Base-by-base conservation (phyloP, 1,140 invertebrate genomes). In the Polypedilum pembai region DNA sequence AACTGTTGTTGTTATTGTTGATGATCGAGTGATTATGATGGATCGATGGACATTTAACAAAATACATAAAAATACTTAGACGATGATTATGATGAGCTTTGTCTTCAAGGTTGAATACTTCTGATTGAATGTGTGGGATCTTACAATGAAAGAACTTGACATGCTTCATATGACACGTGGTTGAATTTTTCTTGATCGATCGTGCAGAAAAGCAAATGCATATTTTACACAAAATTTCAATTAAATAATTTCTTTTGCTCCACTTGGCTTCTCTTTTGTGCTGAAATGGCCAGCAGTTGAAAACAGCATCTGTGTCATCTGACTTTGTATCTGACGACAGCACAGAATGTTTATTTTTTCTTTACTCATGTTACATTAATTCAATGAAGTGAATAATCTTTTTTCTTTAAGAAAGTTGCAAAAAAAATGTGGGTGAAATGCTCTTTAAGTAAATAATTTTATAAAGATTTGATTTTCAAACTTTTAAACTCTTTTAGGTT, bases 361-460 rank as follows among this genome's bases (percentile, higher is more conserved):
- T 33, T 21, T 69, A 18, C 65, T 69, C 65, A 69, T 69, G 65
- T 69, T 69, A 69, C 65, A 69, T 69, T 69, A 56, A 56, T n/a
- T 69, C 65, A 69, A 20, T 69, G 65, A 69, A 69, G 18, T 21
- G 10, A 69, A 69, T 69, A 69, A 69, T 69, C 17, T 69, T 17
- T 4, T 12, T 12, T 56, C 45, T 56, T 56, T 15, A 56, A 56
- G 24, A 33, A 5, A 33, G 5, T 33, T 33, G 24, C 5, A 5
- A 33, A 33, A 33, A 33, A 33, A 3, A 33, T 33, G 24, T 33
- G 24, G 24, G 24, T 33, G 24, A 33, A 33, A 3, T 33, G 24
- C n/a, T n/a, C n/a, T n/a, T n/a, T n/a, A n/a, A n/a, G n/a, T n/a
- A n/a, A n/a, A n/a, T n/a, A n/a, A n/a, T n/a, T n/a, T n/a, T n/a